These are phyloP conservation scores for Bos indicus DNA, from an alignment of 2,113 vertebrate genomes.

Conservation along the genomic window DNA sequence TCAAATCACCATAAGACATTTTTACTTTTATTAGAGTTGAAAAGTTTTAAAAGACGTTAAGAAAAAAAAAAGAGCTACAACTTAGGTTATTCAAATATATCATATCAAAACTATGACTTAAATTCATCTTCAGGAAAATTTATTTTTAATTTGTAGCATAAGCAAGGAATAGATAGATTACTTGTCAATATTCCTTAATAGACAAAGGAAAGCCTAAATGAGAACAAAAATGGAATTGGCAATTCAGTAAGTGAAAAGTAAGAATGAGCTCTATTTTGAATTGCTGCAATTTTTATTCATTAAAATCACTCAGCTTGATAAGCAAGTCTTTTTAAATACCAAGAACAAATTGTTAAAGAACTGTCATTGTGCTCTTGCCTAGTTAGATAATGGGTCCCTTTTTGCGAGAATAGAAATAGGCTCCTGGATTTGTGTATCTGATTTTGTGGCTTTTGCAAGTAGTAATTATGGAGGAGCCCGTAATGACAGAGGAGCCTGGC, in stretches of 20 bases:
- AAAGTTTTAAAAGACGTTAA: neutral
- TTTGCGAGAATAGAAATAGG: neutral
- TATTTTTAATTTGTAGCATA: conserved; percentile 5
- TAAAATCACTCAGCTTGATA: conserved; percentile 24
- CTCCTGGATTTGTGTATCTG: neutral
- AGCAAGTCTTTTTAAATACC: conserved; percentile 16
- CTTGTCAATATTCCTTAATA: conserved; percentile 16
- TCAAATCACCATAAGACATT: neutral
- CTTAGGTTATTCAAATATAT: neutral
- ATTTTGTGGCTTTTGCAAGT: neutral
- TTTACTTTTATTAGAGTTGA: neutral
- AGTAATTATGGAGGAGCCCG: neutral
- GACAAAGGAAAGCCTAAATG: neutral
- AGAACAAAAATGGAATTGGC: conserved; percentile 31
- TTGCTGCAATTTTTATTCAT: conserved; percentile 28
- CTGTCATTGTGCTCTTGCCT: neutral
- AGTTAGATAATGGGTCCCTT: neutral
- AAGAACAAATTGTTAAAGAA: conserved; percentile 19
- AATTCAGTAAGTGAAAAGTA: conserved; percentile 10
- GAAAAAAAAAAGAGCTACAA: neutral
- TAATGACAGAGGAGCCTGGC: neutral
- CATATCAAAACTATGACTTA: neutral
- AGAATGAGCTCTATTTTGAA: neutral
- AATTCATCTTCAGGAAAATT: conserved; percentile 17
- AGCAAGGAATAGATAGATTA: neutral